These are phyloP conservation scores for Margaritifera margaritifera DNA, from an alignment of 2,888 invertebrate species.

Conservation along the genomic window DNA sequence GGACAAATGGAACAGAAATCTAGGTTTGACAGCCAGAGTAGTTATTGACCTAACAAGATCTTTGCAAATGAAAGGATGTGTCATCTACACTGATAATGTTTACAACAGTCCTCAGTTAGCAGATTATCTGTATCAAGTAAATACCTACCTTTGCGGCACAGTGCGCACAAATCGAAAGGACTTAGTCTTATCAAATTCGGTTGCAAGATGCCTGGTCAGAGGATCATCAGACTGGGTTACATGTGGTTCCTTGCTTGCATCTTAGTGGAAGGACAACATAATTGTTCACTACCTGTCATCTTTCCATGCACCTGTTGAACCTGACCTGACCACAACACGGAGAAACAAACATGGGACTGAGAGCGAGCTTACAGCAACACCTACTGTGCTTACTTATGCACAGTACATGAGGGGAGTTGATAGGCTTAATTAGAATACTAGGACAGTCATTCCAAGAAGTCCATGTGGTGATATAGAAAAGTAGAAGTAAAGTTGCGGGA, in stretches of 20 bases:
- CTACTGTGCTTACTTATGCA: constrained; percentile 16
- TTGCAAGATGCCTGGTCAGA: no score
- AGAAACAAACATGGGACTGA: constrained; percentile 15
- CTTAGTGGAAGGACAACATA: no score
- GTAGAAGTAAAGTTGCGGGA: constrained; percentile 10
- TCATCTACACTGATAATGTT: constrained; percentile 10
- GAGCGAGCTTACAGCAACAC: constrained; percentile 7
- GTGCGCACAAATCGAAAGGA: no score
- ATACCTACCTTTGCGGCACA: no score
- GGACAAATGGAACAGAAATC: constrained; percentile 14
- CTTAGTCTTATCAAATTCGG: no score
- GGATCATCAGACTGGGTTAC: no score
- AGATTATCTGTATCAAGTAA: constrained; percentile 7
- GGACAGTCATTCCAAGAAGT: constrained; percentile 11
- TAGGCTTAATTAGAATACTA: constrained; percentile 14
- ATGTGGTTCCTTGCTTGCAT: no score
- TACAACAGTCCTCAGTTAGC: constrained; percentile 12
- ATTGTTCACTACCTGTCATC: constrained; percentile 3
- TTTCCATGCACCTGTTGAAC: constrained; percentile 7
- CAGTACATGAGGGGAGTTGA: constrained; percentile 25
- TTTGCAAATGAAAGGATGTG: constrained; percentile 12
- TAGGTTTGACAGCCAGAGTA: constrained; percentile 13
- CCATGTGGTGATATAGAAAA: constrained; percentile 13
- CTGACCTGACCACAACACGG: neutral
- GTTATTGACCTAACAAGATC: constrained; percentile 9